Conservation (phyloP, 2,797 vertebrate species). For the Semotilus atromaculatus region DNA sequence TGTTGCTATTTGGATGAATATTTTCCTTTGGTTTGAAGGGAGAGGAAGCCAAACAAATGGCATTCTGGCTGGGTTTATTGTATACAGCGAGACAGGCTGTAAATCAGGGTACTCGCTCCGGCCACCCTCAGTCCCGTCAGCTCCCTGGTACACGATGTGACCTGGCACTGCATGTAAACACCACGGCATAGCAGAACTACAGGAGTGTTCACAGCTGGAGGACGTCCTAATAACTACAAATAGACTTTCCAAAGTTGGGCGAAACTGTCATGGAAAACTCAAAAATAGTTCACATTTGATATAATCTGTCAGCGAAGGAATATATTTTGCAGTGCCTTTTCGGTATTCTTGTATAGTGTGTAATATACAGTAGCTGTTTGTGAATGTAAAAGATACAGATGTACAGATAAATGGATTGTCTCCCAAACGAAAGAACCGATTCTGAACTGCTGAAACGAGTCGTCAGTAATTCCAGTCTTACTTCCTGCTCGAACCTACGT, state of each 20-base stretch:
- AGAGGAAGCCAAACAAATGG: constrained; percentile 43
- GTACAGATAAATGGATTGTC: not conserved
- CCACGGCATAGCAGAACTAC: not conserved
- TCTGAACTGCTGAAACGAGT: not conserved
- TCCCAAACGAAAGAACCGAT: not conserved
- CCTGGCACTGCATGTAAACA: constrained; percentile 26
- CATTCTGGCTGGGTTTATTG: constrained; percentile 43
- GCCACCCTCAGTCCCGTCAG: constrained; percentile 5
- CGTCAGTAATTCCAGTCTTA: not conserved
- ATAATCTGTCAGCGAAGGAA: not conserved
- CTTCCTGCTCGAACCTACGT: not conserved
- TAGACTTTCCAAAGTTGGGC: not conserved
- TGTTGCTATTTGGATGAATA: constrained; percentile 18
- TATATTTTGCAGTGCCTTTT: not conserved
- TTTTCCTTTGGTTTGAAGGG: constrained; percentile 39
- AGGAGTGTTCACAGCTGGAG: constrained; percentile 1
- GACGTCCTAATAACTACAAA: constrained; percentile 3
- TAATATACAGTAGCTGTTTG: not conserved
- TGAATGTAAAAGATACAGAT: not conserved
- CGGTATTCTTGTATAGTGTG: not conserved
- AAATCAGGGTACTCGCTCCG: constrained; percentile 26
- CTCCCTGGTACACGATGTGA: constrained; percentile 29
- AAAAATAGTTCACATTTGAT: not conserved
- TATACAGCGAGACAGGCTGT: constrained; percentile 35
- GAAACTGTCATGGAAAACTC: constrained; percentile 10